These are phyloP conservation scores for Avahi laniger DNA, from an alignment of 2,797 vertebrate species.

Conservation along the genomic window DNA sequence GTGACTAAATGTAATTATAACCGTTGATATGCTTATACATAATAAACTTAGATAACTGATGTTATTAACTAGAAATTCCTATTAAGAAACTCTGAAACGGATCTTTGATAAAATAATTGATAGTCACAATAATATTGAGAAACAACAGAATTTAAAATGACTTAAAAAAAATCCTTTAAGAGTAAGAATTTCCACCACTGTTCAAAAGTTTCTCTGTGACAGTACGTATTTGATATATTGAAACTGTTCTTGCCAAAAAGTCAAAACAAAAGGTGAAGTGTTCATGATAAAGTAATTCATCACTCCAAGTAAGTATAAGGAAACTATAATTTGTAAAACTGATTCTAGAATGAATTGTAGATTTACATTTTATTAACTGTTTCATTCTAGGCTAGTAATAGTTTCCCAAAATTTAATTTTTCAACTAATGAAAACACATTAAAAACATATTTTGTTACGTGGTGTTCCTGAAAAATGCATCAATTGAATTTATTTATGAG, in stretches of 20 bases:
- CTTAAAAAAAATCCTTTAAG: neutral
- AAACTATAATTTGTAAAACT: slow-evolving; percentile 45
- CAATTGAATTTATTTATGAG: neutral
- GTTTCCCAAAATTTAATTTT: neutral
- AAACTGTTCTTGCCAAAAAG: slow-evolving; percentile 9
- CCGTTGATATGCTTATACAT: neutral
- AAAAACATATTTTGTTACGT: neutral
- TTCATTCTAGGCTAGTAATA: neutral
- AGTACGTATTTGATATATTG: neutral
- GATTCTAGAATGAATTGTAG: neutral
- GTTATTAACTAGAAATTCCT: neutral
- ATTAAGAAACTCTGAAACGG: neutral
- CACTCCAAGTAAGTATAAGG: neutral
- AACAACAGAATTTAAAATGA: neutral
- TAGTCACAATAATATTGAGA: neutral
- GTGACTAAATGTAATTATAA: neutral
- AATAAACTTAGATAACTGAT: neutral
- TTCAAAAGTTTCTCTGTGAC: slow-evolving; percentile 28
- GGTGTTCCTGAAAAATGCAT: neutral
- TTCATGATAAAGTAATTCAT: slow-evolving; percentile 41
- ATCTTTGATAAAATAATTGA: neutral
- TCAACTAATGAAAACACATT: neutral
- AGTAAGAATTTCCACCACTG: neutral
- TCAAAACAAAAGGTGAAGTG: slow-evolving; percentile 10
- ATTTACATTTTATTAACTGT: neutral